These are phyloP conservation scores for Pachyramphus minor DNA, from an alignment of 2,113 vertebrate genomes.

Conservation along the genomic window DNA sequence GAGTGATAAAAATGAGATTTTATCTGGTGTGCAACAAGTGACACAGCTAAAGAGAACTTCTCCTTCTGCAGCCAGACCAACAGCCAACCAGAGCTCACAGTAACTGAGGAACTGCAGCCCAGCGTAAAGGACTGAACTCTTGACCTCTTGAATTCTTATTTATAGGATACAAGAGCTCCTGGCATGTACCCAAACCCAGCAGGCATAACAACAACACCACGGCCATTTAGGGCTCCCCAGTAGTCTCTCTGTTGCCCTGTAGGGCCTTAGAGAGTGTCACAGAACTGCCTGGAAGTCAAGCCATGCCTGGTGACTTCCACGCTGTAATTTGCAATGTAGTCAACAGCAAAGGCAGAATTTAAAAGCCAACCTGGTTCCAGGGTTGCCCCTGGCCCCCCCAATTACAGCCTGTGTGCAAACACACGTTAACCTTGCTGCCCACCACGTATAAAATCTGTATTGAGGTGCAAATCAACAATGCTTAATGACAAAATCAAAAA, in stretches of 20 bases:
- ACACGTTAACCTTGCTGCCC: background rate
- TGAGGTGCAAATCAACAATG: background rate
- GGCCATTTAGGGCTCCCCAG: background rate
- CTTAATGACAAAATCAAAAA: background rate
- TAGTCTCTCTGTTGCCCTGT: background rate
- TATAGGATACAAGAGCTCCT: background rate
- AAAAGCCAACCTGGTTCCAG: background rate
- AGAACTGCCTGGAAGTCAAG: background rate
- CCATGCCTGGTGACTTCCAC: background rate
- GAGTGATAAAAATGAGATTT: background rate
- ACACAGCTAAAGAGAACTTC: background rate
- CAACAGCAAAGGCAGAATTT: background rate
- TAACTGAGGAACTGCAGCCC: background rate
- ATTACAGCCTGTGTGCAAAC: background rate
- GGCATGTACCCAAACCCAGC: background rate
- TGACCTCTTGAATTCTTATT: background rate
- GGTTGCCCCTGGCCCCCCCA: accelerated
- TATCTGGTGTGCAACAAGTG: background rate
- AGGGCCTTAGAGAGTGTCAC: background rate
- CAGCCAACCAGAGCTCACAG: background rate
- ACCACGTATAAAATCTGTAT: accelerated
- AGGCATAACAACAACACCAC: background rate
- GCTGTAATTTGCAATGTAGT: background rate
- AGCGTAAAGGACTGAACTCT: background rate
- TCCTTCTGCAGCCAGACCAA: background rate